phyloP scores from a whole-genome alignment of 1,140 invertebrate species.

The Drosophila kurseongensis region DNA sequence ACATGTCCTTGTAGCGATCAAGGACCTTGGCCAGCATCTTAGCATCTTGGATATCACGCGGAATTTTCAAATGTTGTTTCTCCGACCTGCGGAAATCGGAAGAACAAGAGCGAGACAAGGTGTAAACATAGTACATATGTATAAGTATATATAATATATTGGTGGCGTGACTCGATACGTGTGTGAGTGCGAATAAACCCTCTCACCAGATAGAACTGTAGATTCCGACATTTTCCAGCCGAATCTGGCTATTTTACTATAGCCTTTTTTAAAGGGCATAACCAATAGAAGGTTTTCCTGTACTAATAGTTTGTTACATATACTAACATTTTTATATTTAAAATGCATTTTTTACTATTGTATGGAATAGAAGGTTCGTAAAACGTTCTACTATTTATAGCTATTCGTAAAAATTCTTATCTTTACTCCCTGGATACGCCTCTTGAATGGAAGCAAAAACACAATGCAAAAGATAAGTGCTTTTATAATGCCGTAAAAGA shows the following conservation, averaged over 20 bases:
- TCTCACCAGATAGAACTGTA: slow-evolving; percentile 20
- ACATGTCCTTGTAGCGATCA: slow-evolving; percentile 96
- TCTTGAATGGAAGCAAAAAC: background rate
- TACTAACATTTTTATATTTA: too few species aligned
- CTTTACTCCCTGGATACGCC: background rate
- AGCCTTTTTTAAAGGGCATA: background rate
- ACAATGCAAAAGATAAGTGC: slow-evolving; percentile 10
- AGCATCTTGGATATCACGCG: slow-evolving; percentile 97
- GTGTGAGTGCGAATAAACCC: slow-evolving; percentile 15
- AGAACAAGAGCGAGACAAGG: slow-evolving; percentile 16
- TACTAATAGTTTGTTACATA: too few species aligned
- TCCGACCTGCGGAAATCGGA: slow-evolving; percentile 90
- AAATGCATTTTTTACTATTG: too few species aligned
- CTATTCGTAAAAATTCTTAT: background rate
- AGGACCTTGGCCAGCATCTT: slow-evolving; percentile 97
- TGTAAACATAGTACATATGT: slow-evolving; percentile 27
- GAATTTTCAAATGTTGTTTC: slow-evolving; percentile 94
- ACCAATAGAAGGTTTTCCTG: too few species aligned
- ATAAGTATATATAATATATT: background rate
- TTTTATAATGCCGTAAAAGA: slow-evolving; percentile 25
- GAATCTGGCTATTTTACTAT: background rate
- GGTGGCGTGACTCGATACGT: slow-evolving; percentile 61
- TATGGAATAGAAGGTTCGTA: background rate
- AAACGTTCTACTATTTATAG: background rate
- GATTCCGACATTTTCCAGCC: slow-evolving; percentile 8